A percentile compares a stretch with the other conserved stretches of the same genome.
Conservation (phyloP, 2,888 invertebrate genomes). For the Dioctria linearis region DNA sequence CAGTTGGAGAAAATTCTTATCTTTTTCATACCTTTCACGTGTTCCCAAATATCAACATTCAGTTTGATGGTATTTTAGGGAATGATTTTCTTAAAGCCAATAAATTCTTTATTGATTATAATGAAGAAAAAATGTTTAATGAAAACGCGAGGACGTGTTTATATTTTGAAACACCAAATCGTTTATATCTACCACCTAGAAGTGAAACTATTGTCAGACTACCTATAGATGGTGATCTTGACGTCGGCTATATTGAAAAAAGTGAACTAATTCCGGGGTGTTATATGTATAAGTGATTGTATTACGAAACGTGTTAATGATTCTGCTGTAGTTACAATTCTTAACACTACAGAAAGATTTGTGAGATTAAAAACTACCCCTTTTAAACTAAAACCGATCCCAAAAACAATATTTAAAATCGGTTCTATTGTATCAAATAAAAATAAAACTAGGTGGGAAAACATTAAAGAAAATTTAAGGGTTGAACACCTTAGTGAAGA, state of each 20-base stretch:
- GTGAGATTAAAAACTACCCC: not conserved
- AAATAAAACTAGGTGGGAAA: not conserved
- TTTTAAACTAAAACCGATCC: not conserved
- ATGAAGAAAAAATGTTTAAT: not conserved
- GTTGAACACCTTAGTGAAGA: no score
- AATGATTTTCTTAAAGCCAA: conserved; percentile 10
- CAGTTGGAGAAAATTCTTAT: conserved; percentile 7
- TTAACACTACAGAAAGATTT: not conserved
- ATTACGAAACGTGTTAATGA: not conserved
- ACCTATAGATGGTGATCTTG: not conserved
- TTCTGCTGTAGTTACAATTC: not conserved
- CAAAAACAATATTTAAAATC: not conserved
- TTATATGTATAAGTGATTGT: not conserved
- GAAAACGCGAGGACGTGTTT: not conserved
- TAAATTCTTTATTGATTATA: conserved; percentile 18
- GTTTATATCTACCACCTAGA: not conserved
- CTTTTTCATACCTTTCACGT: conserved; percentile 34
- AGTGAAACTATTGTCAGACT: not conserved
- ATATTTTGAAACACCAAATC: conserved; percentile 8
- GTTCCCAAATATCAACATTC: conserved; percentile 39
- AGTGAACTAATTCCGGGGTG: not conserved
- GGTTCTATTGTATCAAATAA: not conserved
- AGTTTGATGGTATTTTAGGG: conserved; percentile 16
- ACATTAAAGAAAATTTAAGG: no score
- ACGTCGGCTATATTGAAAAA: not conserved